phyloP scores from a whole-genome alignment of 2,113 vertebrate species.

The Anoplopoma fimbria region DNA sequence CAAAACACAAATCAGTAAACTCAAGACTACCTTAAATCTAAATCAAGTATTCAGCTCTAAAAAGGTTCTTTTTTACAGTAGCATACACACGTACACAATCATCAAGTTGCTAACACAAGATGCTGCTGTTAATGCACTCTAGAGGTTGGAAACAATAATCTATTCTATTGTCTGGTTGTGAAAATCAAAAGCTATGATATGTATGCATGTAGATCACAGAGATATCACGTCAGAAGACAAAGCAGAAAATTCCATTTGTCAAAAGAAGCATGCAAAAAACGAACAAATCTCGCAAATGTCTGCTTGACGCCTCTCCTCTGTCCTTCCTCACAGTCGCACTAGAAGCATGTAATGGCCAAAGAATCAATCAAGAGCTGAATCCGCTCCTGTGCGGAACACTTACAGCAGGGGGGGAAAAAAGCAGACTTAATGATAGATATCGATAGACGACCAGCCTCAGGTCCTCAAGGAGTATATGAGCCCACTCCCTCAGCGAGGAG shows the following conservation, averaged over 20 bases:
- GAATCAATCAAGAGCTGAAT: constrained; percentile 1
- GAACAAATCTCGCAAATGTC: not conserved
- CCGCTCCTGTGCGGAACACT: not conserved
- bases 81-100: not conserved
- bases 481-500: constrained; percentile 47
- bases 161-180: not conserved
- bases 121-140: not conserved
- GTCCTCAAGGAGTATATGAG: constrained; percentile 28
- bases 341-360: not conserved
- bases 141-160: not conserved
- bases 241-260: not conserved
- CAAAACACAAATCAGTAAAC: constrained; percentile 1
- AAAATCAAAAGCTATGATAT: not conserved
- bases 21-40: not conserved
- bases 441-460: not conserved
- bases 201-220: not conserved
- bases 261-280: not conserved
- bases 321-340: not conserved
- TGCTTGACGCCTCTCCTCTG: not conserved
- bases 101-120: not conserved
- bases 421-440: constrained; percentile 18
- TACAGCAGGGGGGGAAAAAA: constrained; percentile 16
- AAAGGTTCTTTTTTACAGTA: not conserved
- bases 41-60: not conserved
- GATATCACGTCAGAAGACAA: not conserved